These are phyloP conservation scores for Notamacropus eugenii DNA, from an alignment of 2,797 vertebrate genomes.

Conservation along the genomic window DNA sequence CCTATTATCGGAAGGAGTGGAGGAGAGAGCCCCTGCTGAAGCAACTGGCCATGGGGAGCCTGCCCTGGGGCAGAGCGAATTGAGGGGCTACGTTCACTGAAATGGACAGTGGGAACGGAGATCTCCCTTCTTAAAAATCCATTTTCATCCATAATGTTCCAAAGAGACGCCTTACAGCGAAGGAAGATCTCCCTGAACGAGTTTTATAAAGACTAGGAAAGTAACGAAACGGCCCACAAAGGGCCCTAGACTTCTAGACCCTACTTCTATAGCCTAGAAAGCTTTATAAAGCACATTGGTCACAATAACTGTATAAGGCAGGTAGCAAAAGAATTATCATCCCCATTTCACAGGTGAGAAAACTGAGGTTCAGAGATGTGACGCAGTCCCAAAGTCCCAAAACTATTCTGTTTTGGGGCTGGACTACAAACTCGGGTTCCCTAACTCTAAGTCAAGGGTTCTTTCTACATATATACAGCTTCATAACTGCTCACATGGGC, in stretches of 20 bases:
- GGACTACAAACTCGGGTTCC: not conserved
- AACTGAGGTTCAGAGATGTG: not conserved
- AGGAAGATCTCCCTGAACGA: not conserved
- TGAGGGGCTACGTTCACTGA: not conserved
- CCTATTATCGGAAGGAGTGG: not conserved
- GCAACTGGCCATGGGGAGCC: not conserved
- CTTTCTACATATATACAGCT: not conserved
- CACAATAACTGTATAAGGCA: not conserved
- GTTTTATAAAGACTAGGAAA: not conserved
- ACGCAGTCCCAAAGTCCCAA: not conserved
- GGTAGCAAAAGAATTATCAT: not conserved
- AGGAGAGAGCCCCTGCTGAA: not conserved
- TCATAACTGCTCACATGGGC: not conserved
- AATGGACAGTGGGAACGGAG: not conserved
- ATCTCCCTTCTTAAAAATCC: not conserved
- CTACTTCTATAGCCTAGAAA: not conserved
- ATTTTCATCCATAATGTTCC: not conserved
- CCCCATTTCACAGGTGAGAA: not conserved
- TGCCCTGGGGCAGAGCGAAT: not conserved
- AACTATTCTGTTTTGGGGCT: not conserved
- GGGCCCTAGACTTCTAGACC: not conserved
- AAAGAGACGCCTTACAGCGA: not conserved
- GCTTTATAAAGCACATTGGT: not conserved
- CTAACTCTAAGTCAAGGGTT: not conserved
- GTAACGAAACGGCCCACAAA: not conserved